Percentiles rank a stretch among this genome's conserved stretches.
Evolutionary conservation across 2,888 invertebrate genomes (phyloP).

Genomic region (Spatulosminthurus flaviceps): DNA sequence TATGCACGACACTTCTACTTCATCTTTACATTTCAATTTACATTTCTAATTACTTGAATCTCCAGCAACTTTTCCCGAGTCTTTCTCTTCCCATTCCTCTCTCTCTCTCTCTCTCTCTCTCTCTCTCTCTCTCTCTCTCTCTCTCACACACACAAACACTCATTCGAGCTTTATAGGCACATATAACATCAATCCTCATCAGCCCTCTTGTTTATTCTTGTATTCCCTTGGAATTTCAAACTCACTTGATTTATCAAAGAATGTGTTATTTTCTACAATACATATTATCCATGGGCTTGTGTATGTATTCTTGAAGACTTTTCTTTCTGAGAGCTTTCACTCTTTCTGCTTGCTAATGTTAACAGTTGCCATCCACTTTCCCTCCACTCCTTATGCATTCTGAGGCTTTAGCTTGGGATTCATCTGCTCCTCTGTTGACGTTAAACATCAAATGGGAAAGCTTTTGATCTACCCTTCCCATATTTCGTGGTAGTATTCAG

Average conservation of each 20-base stretch:
- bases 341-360: no score
- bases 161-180: neutral
- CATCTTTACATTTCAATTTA: conserved; percentile 52
- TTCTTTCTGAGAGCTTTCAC: no score
- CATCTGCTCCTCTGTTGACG: no score
- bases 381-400: no score
- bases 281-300: neutral
- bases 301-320: no score
- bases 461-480: no score
- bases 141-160: neutral
- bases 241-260: conserved; percentile 14
- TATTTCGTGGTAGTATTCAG: no score
- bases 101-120: neutral
- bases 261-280: neutral
- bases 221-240: conserved; percentile 27
- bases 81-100: neutral
- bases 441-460: no score
- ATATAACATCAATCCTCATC: conserved; percentile 18
- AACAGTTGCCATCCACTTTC: no score
- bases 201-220: conserved; percentile 12
- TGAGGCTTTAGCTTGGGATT: no score
- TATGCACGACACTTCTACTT: conserved; percentile 32
- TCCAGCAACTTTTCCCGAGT: conserved; percentile 6
- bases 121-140: conserved; percentile 10
- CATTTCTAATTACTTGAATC: conserved; percentile 52